Evolutionary conservation across 1,140 invertebrate species (phyloP), one percentile per base, ranked within the genome.

Genomic region (Macrosteles quadrilineatus): DNA sequence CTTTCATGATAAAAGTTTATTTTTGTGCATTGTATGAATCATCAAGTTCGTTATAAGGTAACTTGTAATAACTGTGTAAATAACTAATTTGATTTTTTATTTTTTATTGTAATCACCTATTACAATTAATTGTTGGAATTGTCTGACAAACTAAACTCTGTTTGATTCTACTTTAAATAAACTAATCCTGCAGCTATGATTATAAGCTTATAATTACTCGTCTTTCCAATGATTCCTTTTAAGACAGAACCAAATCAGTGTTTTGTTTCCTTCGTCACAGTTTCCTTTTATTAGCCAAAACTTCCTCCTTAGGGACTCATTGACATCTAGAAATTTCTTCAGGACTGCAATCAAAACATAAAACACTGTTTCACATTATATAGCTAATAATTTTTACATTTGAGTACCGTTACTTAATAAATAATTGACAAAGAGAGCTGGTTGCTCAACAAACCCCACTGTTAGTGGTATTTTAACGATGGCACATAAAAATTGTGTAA

Each of bases 221-320:
- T 36, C 32, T 36, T 14, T 6, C 4, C 4, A 36, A 36, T 36
- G 4, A 14, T 23, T 23, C 14, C 29, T 57, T 29, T 27, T 27
- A 19, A 63, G 31, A 63, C 59, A 63, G 21, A 71, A 59, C 43
- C 59, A 71, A 31, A 67, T 45, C 19, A 71, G 25, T 57, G 65
- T 71, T 59, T 63, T 71, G 27, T 53, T 66, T 43, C 69, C 69
- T 45, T 71, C 69, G 6, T 23, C 21, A 14, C 69, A 63, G 25
- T 36, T 32, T 36, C 40, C 69, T 32, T 53, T 47, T 6, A 71
- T 50, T 21, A 66, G 45, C 63, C 63, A 71, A 25, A 71, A 31
- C 27, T 57, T 66, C 9, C 47, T 66, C 19, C 31, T 71, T 4
- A 53, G 23, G n/a, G 40, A 31, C 17, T 45, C 45, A 36, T 59